Conservation (phyloP, 1,140 invertebrate genomes). For the Myzus persicae region DNA sequence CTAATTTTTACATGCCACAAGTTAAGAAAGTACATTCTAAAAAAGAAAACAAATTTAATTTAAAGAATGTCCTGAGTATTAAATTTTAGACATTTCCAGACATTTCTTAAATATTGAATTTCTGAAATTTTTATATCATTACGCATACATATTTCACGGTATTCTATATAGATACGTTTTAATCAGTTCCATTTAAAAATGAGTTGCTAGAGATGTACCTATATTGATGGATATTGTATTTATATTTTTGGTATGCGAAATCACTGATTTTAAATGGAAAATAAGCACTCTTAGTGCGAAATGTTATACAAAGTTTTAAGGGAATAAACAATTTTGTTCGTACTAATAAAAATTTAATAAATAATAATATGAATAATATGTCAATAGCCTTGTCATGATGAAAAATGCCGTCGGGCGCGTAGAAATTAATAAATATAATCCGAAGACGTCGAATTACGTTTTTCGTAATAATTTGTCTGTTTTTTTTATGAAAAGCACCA, state of each 20-base stretch:
- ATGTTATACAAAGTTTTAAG: not conserved
- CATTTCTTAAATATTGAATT: too few species aligned
- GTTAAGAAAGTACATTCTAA: too few species aligned
- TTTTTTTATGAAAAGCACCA: not conserved
- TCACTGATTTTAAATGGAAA: not conserved
- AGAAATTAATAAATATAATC: not conserved
- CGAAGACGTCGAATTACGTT: not conserved
- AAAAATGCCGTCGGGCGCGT: not conserved
- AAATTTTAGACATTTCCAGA: too few species aligned
- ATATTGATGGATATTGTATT: too few species aligned
- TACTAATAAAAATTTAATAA: not conserved
- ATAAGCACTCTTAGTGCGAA: too few species aligned
- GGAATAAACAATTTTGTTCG: not conserved
- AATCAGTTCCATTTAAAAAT: not conserved
- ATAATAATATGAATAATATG: too few species aligned
- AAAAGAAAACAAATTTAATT: too few species aligned
- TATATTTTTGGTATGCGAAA: not conserved
- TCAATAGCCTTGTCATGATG: not conserved
- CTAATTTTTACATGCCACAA: too few species aligned
- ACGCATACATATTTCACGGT: not conserved
- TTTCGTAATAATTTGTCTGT: not conserved
- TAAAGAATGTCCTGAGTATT: too few species aligned
- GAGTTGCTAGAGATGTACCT: too few species aligned
- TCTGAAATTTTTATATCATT: too few species aligned
- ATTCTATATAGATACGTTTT: not conserved